Base-by-base conservation (phyloP, 2,113 vertebrate genomes). In the Todiramphus saurophagus region DNA sequence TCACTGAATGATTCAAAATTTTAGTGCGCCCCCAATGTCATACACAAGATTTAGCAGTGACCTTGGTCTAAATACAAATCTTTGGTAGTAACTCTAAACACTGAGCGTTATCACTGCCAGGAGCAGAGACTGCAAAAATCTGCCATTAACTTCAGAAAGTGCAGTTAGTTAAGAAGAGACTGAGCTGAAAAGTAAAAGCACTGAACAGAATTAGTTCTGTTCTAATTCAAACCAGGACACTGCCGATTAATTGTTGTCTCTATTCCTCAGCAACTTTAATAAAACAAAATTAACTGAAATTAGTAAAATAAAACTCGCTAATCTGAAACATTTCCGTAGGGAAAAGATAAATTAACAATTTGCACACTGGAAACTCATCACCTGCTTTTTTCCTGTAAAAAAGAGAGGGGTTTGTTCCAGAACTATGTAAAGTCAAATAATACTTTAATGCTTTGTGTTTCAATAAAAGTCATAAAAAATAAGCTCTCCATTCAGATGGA, bases 401-500 rank as follows among this genome's bases (percentile, higher is more conserved):
- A 56, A 13, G 7, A 81, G 23, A 50, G 11, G 4, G 0, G 1
- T 66, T 73, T 88, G 73, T 70, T 62, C 80, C 67, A 90, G 63
- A 90, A 83, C 58, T 73, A 83, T 19, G 12, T 0, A 4, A 89
- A 89, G 62, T 86, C 83, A 83, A 88, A 90, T 85, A 92, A 96
- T 83, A 43, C 43, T 43, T 43, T 46, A 46, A 46, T 46, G 50
- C n/a, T 83, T 48, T 73, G 75, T 43, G 91, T 95, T 92, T 88
- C 72, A 86, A 93, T 50, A 92, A 95, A 95, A 90, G 95, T 95
- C 92, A 95, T 44, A 21, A 50, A 51, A 90, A 46, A 92, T n/a
- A 91, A 86, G 83, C 79, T 81, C 92, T 80, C 55, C 39, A 77
- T 94, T 95, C 88, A 93, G 79, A 83, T 83, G 41, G 27, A 90